Percentiles rank a stretch among this genome's conserved stretches.
Evolutionary conservation across 2,888 invertebrate genomes (phyloP).

Genomic region (Drosophila neotestacea): DNA sequence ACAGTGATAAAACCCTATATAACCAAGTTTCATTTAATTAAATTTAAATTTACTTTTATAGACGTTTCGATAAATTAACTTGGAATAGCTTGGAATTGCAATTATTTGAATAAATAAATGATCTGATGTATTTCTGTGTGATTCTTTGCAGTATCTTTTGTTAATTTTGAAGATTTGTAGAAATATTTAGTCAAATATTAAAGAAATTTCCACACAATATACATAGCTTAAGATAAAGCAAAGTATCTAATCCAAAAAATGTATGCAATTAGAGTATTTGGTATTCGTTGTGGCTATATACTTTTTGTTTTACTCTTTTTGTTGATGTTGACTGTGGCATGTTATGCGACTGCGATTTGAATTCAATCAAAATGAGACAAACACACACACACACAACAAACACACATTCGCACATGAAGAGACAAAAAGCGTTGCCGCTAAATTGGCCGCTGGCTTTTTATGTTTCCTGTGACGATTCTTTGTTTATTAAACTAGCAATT

Average conservation of each 20-base stretch:
- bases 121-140: too few relatives aligned
- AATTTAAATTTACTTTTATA: neutral
- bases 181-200: too few relatives aligned
- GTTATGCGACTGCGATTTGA: constrained; percentile 81
- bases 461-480: constrained; percentile 76
- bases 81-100: too few relatives aligned
- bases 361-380: constrained; percentile 83
- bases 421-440: constrained; percentile 65
- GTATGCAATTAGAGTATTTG: constrained; percentile 30
- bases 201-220: too few relatives aligned
- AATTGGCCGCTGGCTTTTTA: constrained; percentile 77
- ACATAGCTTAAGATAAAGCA: too few relatives aligned
- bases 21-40: neutral
- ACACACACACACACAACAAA: constrained; percentile 14
- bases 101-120: too few relatives aligned
- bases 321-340: constrained; percentile 62
- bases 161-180: too few relatives aligned
- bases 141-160: too few relatives aligned
- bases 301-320: constrained; percentile 34
- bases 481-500: constrained; percentile 73
- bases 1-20: too few relatives aligned
- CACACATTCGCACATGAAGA: constrained; percentile 11
- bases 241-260: too few relatives aligned
- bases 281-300: constrained; percentile 10
- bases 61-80: neutral